Conservation (phyloP, 2,113 vertebrate species). For the Prietella phreatophila region DNA sequence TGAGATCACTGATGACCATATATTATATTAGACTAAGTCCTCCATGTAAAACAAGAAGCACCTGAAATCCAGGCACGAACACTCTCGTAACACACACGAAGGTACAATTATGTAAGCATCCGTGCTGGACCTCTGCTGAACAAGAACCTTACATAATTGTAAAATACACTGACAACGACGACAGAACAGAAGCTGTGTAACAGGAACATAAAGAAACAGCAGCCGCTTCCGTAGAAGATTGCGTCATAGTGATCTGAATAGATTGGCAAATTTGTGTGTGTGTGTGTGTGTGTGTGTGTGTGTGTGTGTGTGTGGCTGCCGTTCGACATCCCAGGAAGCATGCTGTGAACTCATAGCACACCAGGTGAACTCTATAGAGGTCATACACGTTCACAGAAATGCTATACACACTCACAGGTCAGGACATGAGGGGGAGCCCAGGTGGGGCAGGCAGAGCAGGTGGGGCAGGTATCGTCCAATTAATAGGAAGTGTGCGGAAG, state of each 20-base stretch:
- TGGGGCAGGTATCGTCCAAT: constrained; percentile 28
- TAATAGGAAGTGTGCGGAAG: constrained; percentile 44
- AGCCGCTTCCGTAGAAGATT: not conserved
- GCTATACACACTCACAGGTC: constrained; percentile 62
- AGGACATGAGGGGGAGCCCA: constrained; percentile 18
- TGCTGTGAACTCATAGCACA: not conserved
- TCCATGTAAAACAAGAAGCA: constrained; percentile 13
- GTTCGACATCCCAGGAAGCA: not conserved
- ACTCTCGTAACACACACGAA: not conserved
- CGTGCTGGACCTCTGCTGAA: not conserved
- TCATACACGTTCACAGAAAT: constrained; percentile 8
- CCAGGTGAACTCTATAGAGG: constrained; percentile 17
- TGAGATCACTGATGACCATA: not conserved
- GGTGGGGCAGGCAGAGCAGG: constrained; percentile 24
- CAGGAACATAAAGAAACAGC: not conserved
- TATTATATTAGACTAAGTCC: not conserved
- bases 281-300: not conserved
- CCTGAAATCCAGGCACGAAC: not conserved
- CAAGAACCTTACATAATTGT: constrained; percentile 21
- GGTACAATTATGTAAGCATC: constrained; percentile 12
- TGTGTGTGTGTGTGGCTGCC: not conserved
- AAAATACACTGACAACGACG: not conserved
- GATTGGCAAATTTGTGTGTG: not conserved
- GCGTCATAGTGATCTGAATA: not conserved
- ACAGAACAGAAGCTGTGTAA: constrained; percentile 4